phyloP scores from a whole-genome alignment of 2,797 vertebrate species.

The Sebastes itinus region DNA sequence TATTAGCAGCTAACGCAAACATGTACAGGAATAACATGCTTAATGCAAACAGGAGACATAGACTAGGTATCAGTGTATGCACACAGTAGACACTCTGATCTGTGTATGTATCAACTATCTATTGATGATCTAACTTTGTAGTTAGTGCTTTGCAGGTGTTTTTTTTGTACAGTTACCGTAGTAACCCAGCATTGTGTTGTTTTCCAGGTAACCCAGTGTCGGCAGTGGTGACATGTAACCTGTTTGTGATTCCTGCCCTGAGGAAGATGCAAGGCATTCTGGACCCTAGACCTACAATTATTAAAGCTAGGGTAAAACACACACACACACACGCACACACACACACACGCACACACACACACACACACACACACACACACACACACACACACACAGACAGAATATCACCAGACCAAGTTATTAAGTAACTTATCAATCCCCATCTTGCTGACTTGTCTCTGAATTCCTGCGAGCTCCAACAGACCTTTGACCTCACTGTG shows the following conservation, averaged over 20 bases:
- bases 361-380: background rate
- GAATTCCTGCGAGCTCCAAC: background rate
- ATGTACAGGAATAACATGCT: no score
- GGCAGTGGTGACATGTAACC: constrained; percentile 98
- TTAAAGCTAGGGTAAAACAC: constrained; percentile 95
- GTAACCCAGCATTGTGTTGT: constrained; percentile 17
- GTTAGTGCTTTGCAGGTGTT: background rate
- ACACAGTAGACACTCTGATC: background rate
- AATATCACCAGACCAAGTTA: background rate
- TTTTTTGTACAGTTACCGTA: background rate
- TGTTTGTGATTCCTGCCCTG: constrained; percentile 98
- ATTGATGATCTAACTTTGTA: background rate
- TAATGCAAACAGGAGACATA: background rate
- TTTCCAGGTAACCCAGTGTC: constrained; percentile 95
- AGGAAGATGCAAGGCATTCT: constrained; percentile 99
- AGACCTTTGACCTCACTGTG: background rate
- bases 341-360: background rate
- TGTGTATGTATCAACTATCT: background rate
- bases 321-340: background rate
- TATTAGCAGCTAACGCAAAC: background rate
- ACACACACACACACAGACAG: background rate
- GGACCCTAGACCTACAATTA: constrained; percentile 98
- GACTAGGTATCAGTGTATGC: background rate
- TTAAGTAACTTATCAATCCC: background rate
- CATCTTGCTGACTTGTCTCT: background rate